A percentile compares a stretch with the other conserved stretches of the same genome.
These are phyloP conservation scores for Pseudachorutes palmiensis DNA, from an alignment of 1,140 invertebrate species.

Conservation along the genomic window DNA sequence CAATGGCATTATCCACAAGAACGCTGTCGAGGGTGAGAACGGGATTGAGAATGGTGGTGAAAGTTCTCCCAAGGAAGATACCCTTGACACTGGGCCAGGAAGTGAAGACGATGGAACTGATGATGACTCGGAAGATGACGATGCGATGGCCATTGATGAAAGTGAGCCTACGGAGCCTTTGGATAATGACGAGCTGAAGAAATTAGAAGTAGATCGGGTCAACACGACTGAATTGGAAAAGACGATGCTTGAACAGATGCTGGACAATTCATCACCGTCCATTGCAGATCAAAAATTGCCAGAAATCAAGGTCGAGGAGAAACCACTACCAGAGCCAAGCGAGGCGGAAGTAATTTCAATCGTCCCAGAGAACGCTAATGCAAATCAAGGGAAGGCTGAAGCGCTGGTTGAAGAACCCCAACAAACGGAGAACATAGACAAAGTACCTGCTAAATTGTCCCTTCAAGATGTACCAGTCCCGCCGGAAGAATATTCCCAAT, in stretches of 20 bases:
- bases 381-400: too few relatives aligned
- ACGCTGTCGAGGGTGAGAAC: conserved; percentile 12
- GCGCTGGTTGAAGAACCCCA: too few relatives aligned
- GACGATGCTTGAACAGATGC: not conserved
- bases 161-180: conserved; percentile 4
- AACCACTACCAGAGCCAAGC: too few relatives aligned
- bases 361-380: too few relatives aligned
- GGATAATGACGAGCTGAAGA: not conserved
- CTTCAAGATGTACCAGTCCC: too few relatives aligned
- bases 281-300: too few relatives aligned
- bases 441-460: too few relatives aligned
- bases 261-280: too few relatives aligned
- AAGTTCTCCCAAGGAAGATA: conserved; percentile 16
- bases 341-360: too few relatives aligned
- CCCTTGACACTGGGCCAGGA: conserved; percentile 38
- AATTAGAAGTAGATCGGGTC: not conserved
- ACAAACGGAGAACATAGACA: too few relatives aligned
- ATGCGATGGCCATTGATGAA: conserved; percentile 40
- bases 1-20: conserved; percentile 50
- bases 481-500: too few relatives aligned
- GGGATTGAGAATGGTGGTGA: conserved; percentile 3
- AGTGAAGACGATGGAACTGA: conserved; percentile 39
- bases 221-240: not conserved
- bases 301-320: too few relatives aligned
- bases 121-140: conserved; percentile 47